A percentile compares a stretch with the other conserved stretches of the same genome.
Evolutionary conservation across 2,888 invertebrate genomes (phyloP).

Genomic region (Rotaria magnacalcarata): DNA sequence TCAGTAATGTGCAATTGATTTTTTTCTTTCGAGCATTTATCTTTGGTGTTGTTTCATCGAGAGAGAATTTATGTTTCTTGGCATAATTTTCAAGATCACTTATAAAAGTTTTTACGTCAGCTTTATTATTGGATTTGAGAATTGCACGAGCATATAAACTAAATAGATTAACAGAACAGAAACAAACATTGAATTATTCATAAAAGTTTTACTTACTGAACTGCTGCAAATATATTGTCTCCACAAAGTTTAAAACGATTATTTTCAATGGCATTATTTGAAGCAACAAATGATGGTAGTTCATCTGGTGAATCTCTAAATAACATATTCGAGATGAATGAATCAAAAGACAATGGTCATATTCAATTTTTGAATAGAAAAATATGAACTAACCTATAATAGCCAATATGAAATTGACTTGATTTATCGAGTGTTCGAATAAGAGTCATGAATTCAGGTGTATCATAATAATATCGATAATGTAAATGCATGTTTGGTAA

Average conservation of each 20-base stretch:
- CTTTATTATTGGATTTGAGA: neutral
- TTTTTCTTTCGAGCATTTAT: slow-evolving; percentile 51
- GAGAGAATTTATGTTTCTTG: slow-evolving; percentile 50
- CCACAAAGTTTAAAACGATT: slow-evolving; percentile 71
- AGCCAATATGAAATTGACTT: slow-evolving; percentile 77
- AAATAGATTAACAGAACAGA: neutral
- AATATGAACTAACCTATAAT: slow-evolving; percentile 66
- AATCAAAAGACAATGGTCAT: too few relatives aligned
- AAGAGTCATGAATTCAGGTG: slow-evolving; percentile 78
- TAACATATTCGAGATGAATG: slow-evolving; percentile 36
- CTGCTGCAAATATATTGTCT: slow-evolving; percentile 74
- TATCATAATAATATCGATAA: slow-evolving; percentile 86
- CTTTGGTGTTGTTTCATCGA: slow-evolving; percentile 36
- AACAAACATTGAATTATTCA: neutral
- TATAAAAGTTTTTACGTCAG: slow-evolving; percentile 49
- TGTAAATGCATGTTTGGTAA: slow-evolving; percentile 63
- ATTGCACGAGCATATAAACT: slow-evolving; percentile 50
- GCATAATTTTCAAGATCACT: slow-evolving; percentile 47
- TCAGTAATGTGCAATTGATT: slow-evolving; percentile 42
- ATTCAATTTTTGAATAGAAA: too few relatives aligned
- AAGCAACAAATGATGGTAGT: slow-evolving; percentile 72
- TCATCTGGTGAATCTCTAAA: slow-evolving; percentile 70
- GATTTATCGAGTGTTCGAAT: slow-evolving; percentile 66
- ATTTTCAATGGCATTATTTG: slow-evolving; percentile 69
- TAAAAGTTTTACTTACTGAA: slow-evolving; percentile 65